phyloP scores from a whole-genome alignment of 1,140 invertebrate species.

The Drosophila navojoa region DNA sequence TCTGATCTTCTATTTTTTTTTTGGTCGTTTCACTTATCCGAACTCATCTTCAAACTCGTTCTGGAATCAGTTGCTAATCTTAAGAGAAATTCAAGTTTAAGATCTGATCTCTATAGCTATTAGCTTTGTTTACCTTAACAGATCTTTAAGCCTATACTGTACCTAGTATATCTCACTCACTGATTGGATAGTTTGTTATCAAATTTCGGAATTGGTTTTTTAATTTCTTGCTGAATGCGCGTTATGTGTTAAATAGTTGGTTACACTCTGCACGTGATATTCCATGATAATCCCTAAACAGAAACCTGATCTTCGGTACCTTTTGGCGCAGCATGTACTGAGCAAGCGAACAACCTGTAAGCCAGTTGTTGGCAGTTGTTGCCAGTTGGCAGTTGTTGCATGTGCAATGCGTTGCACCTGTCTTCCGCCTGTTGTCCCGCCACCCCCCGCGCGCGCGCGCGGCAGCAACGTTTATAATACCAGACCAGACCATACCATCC shows the following conservation, averaged over 20 bases:
- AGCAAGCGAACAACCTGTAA: slow-evolving; percentile 37
- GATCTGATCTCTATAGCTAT: too few species aligned
- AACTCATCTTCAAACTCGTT: neutral
- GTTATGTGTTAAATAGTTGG: neutral
- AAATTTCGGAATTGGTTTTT: too few species aligned
- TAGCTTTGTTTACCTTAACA: neutral
- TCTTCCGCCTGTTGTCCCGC: neutral
- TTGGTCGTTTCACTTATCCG: neutral
- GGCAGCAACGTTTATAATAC: neutral
- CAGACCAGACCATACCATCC: slow-evolving; percentile 19
- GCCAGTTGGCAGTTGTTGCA: slow-evolving; percentile 19
- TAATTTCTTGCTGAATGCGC: too few species aligned
- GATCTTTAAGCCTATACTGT: too few species aligned
- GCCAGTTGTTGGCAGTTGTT: slow-evolving; percentile 27
- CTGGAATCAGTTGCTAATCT: neutral
- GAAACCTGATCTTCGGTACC: slow-evolving; percentile 47
- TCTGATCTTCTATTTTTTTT: neutral
- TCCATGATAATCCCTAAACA: slow-evolving; percentile 39
- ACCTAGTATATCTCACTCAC: too few species aligned
- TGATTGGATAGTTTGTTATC: too few species aligned
- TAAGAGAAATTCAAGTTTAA: neutral
- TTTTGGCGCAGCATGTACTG: slow-evolving; percentile 32
- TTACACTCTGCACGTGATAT: slow-evolving; percentile 24
- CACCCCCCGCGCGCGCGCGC: too few species aligned
- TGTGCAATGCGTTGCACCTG: slow-evolving; percentile 16